phyloP scores from a whole-genome alignment of 2,113 vertebrate species.

The Salvelinus sp. region DNA sequence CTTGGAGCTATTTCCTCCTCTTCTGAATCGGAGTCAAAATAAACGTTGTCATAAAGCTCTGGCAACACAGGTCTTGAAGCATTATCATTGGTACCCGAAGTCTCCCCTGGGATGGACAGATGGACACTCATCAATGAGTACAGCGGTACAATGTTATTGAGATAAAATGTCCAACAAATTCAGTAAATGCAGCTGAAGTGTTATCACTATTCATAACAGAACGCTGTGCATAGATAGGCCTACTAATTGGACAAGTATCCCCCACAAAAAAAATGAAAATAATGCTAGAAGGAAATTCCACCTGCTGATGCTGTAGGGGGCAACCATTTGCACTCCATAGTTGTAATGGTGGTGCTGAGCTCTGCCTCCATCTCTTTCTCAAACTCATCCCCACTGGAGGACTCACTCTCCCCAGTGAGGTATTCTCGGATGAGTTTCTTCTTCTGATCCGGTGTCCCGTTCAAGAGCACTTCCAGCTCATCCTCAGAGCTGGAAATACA shows the following conservation, averaged over 20 bases:
- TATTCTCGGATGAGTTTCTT: constrained; percentile 93
- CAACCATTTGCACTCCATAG: constrained; percentile 82
- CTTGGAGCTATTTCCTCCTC: constrained; percentile 67
- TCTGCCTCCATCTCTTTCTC: constrained; percentile 98
- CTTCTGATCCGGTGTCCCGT: constrained; percentile 91
- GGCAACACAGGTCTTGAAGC: constrained; percentile 21
- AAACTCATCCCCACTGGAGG: constrained; percentile 93
- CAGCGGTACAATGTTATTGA: not conserved
- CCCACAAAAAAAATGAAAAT: not conserved
- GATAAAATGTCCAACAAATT: no score
- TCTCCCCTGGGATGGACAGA: constrained; percentile 59
- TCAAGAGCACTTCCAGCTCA: constrained; percentile 90
- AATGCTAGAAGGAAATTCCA: not conserved
- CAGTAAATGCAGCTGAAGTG: no score
- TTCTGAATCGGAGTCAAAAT: constrained; percentile 86
- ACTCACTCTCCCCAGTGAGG: constrained; percentile 94
- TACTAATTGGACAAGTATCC: no score
- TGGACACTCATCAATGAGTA: constrained; percentile 12
- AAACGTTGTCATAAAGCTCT: constrained; percentile 85
- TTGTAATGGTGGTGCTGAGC: constrained; percentile 84
- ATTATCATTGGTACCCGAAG: constrained; percentile 47
- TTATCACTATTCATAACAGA: not conserved
- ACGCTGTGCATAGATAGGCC: not conserved
- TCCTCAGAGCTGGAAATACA: constrained; percentile 85
- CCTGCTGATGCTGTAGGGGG: constrained; percentile 60